Evolutionary conservation across 2,113 vertebrate species (phyloP), one percentile per base, ranked within the genome.

Genomic region (Lipophrys pholis): DNA sequence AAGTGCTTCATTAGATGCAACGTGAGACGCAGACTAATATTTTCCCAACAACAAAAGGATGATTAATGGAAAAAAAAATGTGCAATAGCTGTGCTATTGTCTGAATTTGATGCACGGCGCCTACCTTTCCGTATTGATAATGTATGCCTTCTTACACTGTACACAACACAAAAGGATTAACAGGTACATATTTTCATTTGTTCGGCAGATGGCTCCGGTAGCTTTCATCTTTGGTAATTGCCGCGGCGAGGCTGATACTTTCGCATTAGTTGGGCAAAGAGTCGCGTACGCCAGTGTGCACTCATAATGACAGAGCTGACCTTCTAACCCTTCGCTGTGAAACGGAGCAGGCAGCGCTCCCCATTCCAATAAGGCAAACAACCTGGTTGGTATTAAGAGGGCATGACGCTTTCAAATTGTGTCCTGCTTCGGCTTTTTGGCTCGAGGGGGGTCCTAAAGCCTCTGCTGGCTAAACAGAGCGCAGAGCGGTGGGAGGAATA

Each of bases 301-400:
- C 69, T 74, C 64, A 42, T 85, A 87, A 85, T 79, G 90, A 87
- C 76, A 69, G 56, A 59, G 58, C 80, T 86, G 89, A 90, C 86
- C 89, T 88, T 89, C 80, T 85, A 85, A 89, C 91, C 91, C 62
- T 85, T 75, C 78, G 51, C 70, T 42, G 75, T 71, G 87, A 89
- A 89, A 86, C 86, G 67, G 61, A 71, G 70, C 69, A 65, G 73
- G 75, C 70, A 48, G 6, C 6, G 74, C 76, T 77, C 10, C 71
- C 68, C 86, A 85, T 90, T 74, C 65, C 58, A 90, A 90, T 89
- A 82, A 91, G 86, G 62, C 62, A 60, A 53, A 51, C 74, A 56
- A 11, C 62, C 85, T 82, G 57, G 71, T 81, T 82, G 82, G 82
- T 83, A 82, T 88, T 89, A 89, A 64, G 84, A 77, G 62, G 69